Evolutionary conservation across 2,888 invertebrate species (phyloP).

Genomic region (Hybos culiciformis): DNA sequence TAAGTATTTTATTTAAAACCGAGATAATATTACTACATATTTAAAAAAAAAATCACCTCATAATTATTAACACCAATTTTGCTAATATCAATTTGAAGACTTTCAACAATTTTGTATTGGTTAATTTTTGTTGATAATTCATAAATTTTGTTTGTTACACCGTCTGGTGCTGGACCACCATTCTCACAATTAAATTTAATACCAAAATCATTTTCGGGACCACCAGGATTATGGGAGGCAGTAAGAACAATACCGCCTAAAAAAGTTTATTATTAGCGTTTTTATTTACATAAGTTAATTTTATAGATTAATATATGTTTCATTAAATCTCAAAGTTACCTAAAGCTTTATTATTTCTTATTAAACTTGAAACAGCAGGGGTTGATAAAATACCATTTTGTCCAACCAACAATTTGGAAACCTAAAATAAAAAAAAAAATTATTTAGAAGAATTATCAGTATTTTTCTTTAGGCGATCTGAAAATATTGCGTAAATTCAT

Average conservation of each 20-base stretch:
- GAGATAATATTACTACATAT: constrained; percentile 5
- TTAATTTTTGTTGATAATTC: constrained; percentile 63
- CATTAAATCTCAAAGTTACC: constrained; percentile 34
- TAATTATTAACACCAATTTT: constrained; percentile 54
- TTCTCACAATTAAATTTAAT: constrained; percentile 97
- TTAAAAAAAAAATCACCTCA: constrained; percentile 25
- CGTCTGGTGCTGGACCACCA: constrained; percentile 93
- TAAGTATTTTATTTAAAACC: too few species aligned
- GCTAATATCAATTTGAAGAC: constrained; percentile 60
- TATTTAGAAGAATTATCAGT: too few species aligned
- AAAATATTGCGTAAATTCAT: too few species aligned
- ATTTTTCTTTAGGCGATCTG: too few species aligned
- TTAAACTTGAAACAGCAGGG: constrained; percentile 90
- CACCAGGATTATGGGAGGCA: constrained; percentile 98
- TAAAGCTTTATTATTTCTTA: constrained; percentile 70
- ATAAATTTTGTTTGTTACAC: constrained; percentile 77
- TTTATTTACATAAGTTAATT: neutral
- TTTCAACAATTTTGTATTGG: constrained; percentile 66
- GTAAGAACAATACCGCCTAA: constrained; percentile 92
- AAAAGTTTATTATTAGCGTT: neutral
- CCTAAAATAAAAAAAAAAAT: too few species aligned
- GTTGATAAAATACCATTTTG: constrained; percentile 94
- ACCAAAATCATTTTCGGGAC: constrained; percentile 93
- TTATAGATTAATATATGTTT: neutral
- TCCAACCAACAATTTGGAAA: constrained; percentile 70